These are phyloP conservation scores for Forbesichthys agassizii DNA, from an alignment of 2,113 vertebrate genomes.

Conservation along the genomic window DNA sequence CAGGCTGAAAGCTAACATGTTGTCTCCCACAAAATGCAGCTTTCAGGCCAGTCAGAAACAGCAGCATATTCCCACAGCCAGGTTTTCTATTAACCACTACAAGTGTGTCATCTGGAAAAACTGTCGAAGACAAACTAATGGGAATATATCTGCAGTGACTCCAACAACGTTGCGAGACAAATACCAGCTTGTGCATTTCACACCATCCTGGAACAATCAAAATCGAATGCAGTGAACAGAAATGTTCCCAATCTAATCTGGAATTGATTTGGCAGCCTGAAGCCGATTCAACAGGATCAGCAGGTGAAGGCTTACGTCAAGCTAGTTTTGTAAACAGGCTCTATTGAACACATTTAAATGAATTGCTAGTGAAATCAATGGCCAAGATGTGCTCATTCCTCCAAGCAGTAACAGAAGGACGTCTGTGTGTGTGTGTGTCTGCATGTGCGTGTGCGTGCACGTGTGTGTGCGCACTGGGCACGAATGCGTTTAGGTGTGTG, in stretches of 20 bases:
- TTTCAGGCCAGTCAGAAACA: background rate
- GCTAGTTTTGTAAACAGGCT: slow-evolving; percentile 5
- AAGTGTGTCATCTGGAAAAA: no score
- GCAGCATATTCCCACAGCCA: background rate
- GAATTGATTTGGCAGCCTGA: slow-evolving; percentile 25
- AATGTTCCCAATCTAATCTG: slow-evolving; percentile 4
- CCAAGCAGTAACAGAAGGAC: background rate
- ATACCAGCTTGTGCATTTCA: no score
- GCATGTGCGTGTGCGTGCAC: no score
- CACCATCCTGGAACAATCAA: no score
- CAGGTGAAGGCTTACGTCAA: slow-evolving; percentile 28
- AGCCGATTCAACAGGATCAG: slow-evolving; percentile 11
- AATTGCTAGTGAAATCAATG: slow-evolving; percentile 23
- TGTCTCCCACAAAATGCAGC: background rate
- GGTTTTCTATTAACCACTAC: no score
- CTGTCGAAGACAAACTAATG: no score
- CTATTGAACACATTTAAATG: slow-evolving; percentile 31
- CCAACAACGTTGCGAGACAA: no score
- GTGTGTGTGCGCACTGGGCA: no score
- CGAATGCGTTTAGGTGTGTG: no score
- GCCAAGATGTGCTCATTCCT: slow-evolving; percentile 35
- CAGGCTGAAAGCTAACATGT: background rate
- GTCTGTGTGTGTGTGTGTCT: no score
- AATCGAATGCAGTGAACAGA: slow-evolving; percentile 1
- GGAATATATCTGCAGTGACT: no score